Evolutionary conservation across 1,140 invertebrate genomes (phyloP), one percentile per base, ranked within the genome.

Genomic region (Amphibalanus amphitrite): DNA sequence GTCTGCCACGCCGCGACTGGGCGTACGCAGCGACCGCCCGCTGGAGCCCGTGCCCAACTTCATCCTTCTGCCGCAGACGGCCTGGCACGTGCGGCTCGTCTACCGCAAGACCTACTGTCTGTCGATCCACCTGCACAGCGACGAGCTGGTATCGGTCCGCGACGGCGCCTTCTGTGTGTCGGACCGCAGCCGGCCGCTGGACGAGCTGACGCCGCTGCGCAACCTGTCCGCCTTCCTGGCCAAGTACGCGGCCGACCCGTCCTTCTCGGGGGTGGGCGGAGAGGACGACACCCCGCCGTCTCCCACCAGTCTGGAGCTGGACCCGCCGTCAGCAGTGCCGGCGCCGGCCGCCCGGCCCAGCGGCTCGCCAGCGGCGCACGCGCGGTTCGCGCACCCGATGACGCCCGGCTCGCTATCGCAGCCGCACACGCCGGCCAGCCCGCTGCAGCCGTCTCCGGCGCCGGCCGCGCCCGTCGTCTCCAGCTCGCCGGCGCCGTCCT

Each of bases 121-220:
- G 40, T 95, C 97, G 81, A 83, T 98, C 28, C 87, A 92, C 70
- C 87, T 96, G 71, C 84, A 89, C 71, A 88, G 90, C 20, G 89
- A 90, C 69, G 90, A 91, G 26, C 81, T 93, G 28, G 90, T 97
- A 0, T 91, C 92, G 26, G 85, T 98, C 67, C 83, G 93, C 70
- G 95, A 98, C 82, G 95, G 94, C 10, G 92, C 94, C 0, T 97
- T 92, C 80, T 95, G 91, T 77, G 85, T 90, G 71, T 97, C 97
- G 79, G 94, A 97, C 79, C 86, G 93, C 38, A 89, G 86, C 74
- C 89, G 90, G 75, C 89, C 92, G 17, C 88, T 97, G 3, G 93
- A 95, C 75, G 94, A 95, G 73, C 92, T 97, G 75, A 90, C 87
- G 0, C 93, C 94, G 0, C 95, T 92, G 6, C 92, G 91, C 76